Evolutionary conservation across 1,140 invertebrate genomes (phyloP).

Genomic region (Bombus balteatus): DNA sequence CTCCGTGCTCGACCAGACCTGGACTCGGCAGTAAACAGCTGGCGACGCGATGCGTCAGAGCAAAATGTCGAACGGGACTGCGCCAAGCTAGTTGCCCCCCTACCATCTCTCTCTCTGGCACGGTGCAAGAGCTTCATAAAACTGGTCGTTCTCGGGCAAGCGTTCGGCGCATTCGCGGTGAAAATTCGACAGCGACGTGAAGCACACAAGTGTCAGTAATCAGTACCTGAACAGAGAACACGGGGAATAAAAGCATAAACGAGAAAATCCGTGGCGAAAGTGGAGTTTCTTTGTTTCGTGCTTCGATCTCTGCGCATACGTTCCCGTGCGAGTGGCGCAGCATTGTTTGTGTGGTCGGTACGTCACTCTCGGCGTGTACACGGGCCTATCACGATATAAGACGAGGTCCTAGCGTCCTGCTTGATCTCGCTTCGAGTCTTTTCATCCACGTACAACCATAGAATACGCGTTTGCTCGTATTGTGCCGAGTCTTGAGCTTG

Average conservation of each 20-base stretch:
- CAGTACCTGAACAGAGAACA: neutral
- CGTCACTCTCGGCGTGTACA: conserved; percentile 45
- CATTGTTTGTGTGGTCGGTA: conserved; percentile 68
- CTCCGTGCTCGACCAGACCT: conserved; percentile 58
- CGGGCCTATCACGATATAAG: neutral
- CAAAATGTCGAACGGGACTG: conserved; percentile 69
- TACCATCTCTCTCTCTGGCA: conserved; percentile 27
- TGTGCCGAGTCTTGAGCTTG: neutral
- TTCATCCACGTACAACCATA: conserved; percentile 1
- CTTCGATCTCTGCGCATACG: conserved; percentile 66
- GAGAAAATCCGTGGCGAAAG: conserved; percentile 63
- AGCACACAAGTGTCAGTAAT: neutral
- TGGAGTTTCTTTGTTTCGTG: conserved; percentile 74
- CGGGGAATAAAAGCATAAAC: neutral
- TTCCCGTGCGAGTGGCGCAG: conserved; percentile 71
- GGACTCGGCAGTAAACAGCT: conserved; percentile 77
- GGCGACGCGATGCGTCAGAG: conserved; percentile 76
- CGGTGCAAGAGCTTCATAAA: conserved; percentile 41
- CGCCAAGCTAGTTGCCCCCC: conserved; percentile 67
- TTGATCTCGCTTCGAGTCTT: conserved; percentile 4
- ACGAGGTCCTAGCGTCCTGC: conserved; percentile 12
- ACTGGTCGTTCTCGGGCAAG: conserved; percentile 35
- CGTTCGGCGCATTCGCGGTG: conserved; percentile 20
- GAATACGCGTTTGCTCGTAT: neutral
- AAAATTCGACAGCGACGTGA: conserved; percentile 17